These are phyloP conservation scores for Melanaphis sacchari DNA, from an alignment of 1,140 invertebrate species.

Conservation along the genomic window DNA sequence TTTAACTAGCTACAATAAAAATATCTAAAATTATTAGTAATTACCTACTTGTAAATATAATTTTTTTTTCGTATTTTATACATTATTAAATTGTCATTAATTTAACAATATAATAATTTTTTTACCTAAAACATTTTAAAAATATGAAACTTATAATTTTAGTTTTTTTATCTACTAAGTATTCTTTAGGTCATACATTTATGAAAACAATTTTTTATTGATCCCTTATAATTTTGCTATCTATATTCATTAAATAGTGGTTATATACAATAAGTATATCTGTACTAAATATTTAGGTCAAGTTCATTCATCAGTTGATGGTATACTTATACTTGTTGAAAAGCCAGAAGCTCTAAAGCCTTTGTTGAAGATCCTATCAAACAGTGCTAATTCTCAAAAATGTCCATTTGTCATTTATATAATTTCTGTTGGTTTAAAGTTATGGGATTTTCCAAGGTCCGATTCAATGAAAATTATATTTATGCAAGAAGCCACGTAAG, in stretches of 20 bases:
- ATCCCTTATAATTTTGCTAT: neutral
- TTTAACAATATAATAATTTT: neutral
- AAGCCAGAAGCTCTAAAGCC: slow-evolving; percentile 19
- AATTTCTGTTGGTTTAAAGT: slow-evolving; percentile 21
- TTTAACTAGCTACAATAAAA: neutral
- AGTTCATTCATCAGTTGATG: slow-evolving; percentile 12
- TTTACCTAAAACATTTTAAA: too few relatives aligned
- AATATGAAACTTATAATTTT: too few relatives aligned
- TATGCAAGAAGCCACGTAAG: slow-evolving; percentile 50
- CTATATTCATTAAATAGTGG: neutral
- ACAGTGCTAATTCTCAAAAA: neutral
- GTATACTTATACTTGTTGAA: slow-evolving; percentile 26
- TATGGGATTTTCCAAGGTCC: slow-evolving; percentile 41
- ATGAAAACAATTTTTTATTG: neutral
- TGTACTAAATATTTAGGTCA: neutral
- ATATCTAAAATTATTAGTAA: neutral
- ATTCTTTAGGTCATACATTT: too few relatives aligned
- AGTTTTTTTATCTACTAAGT: neutral
- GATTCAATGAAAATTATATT: slow-evolving; percentile 15
- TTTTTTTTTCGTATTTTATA: too few relatives aligned
- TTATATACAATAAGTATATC: neutral
- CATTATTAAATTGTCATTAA: too few relatives aligned
- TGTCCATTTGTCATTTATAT: slow-evolving; percentile 21
- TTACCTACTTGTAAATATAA: neutral
- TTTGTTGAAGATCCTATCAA: slow-evolving; percentile 29